A percentile compares a stretch with the other conserved stretches of the same genome.
Conservation (phyloP, 2,888 invertebrate species). For the Parnassius apollo region DNA sequence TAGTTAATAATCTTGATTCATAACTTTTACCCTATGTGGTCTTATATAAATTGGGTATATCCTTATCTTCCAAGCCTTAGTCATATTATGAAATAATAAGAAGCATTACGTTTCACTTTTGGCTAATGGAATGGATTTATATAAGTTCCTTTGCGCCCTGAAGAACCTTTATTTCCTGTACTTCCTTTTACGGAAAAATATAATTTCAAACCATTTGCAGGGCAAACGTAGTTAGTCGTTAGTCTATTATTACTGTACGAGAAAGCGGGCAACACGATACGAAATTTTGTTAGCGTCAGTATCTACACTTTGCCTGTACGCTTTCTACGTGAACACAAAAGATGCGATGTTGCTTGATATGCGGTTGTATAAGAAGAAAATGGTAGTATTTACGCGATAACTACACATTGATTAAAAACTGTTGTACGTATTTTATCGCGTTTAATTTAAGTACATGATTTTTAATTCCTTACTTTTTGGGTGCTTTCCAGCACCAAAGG, state of each 20-base stretch:
- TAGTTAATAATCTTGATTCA: no score
- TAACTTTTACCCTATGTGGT: no score
- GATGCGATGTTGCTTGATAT: not conserved
- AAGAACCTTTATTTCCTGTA: constrained; percentile 31
- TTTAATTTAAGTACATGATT: no score
- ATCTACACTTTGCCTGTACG: constrained; percentile 3
- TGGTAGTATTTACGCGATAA: not conserved
- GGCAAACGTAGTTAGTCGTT: constrained; percentile 22
- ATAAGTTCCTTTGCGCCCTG: constrained; percentile 36
- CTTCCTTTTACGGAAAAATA: constrained; percentile 33
- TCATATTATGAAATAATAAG: constrained; percentile 47
- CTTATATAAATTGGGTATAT: no score
- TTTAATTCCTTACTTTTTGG: no score
- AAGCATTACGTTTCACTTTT: constrained; percentile 50
- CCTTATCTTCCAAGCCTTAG: not conserved
- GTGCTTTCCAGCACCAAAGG: no score
- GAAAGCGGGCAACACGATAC: constrained; percentile 9
- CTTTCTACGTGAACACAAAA: constrained; percentile 13
- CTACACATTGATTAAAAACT: no score
- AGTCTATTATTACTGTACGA: constrained; percentile 14
- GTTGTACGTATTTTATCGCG: no score
- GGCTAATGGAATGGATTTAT: constrained; percentile 55
- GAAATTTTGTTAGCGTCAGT: constrained; percentile 19
- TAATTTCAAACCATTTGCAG: constrained; percentile 20
- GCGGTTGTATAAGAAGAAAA: not conserved